Conservation (phyloP, 2,888 invertebrate genomes). For the Pomacea canaliculata region DNA sequence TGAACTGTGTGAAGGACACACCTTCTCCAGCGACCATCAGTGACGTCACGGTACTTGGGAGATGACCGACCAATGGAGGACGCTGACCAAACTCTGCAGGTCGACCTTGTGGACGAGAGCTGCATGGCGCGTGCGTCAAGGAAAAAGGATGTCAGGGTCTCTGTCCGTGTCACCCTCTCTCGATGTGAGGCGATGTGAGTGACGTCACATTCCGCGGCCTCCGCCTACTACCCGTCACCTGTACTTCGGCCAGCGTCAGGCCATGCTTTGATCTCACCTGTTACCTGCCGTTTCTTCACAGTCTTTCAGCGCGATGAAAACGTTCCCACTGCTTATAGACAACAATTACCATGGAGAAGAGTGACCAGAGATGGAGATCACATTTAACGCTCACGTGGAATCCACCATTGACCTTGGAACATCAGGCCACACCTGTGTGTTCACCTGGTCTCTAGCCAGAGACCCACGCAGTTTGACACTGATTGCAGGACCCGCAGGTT, state of each 20-base stretch:
- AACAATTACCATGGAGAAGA: neutral
- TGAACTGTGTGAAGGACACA: slow-evolving; percentile 6
- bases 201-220: neutral
- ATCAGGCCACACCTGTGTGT: neutral
- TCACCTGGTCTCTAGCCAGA: slow-evolving; percentile 2
- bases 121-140: neutral
- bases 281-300: neutral
- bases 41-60: slow-evolving; percentile 15
- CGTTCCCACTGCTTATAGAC: neutral
- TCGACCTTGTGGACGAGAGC: slow-evolving; percentile 3
- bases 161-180: neutral
- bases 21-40: neutral
- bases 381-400: neutral
- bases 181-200: neutral
- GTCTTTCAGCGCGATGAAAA: neutral
- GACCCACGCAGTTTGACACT: neutral
- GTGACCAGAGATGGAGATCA: neutral
- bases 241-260: neutral
- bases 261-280: slow-evolving; percentile 13
- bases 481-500: slow-evolving; percentile 1
- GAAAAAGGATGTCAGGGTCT: neutral
- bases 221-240: neutral
- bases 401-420: neutral
- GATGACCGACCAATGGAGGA: neutral
- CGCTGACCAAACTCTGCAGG: neutral